Evolutionary conservation across 2,113 vertebrate genomes (phyloP).

Genomic region (Crotalus tigris): DNA sequence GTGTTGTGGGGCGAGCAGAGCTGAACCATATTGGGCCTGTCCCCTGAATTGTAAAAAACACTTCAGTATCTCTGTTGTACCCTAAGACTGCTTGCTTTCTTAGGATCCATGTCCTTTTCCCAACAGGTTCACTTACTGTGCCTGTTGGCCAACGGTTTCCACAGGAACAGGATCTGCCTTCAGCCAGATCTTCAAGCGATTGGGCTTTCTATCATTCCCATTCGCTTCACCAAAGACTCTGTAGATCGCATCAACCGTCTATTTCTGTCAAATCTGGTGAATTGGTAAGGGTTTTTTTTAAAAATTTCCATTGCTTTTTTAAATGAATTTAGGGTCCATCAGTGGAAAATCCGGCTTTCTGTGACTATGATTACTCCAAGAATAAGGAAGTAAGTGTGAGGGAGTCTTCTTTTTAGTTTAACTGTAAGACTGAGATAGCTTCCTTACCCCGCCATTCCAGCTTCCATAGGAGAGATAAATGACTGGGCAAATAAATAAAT

Average conservation of each 20-base stretch:
- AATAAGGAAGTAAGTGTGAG: neutral
- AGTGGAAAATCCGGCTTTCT: neutral
- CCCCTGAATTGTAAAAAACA: neutral
- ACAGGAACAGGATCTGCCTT: slow-evolving; percentile 78
- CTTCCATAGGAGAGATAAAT: neutral
- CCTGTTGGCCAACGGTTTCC: slow-evolving; percentile 86
- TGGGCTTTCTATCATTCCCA: slow-evolving; percentile 84
- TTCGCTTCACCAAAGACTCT: slow-evolving; percentile 68
- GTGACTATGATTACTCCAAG: neutral
- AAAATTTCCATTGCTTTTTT: neutral
- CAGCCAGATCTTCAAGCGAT: slow-evolving; percentile 84
- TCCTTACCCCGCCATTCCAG: neutral
- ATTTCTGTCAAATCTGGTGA: slow-evolving; percentile 82
- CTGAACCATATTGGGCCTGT: neutral
- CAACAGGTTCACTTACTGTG: slow-evolving; percentile 91
- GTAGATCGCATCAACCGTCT: slow-evolving; percentile 67
- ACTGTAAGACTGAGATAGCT: neutral
- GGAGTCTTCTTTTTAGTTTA: neutral
- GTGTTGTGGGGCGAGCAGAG: neutral
- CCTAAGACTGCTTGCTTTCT: neutral
- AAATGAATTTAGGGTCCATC: neutral
- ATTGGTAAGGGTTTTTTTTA: slow-evolving; percentile 75
- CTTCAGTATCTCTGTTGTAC: neutral
- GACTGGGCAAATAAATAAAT: neutral
- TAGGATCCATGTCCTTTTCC: slow-evolving; percentile 9